These are phyloP conservation scores for Galeopterus variegatus DNA, from an alignment of 2,113 vertebrate species.

Conservation along the genomic window DNA sequence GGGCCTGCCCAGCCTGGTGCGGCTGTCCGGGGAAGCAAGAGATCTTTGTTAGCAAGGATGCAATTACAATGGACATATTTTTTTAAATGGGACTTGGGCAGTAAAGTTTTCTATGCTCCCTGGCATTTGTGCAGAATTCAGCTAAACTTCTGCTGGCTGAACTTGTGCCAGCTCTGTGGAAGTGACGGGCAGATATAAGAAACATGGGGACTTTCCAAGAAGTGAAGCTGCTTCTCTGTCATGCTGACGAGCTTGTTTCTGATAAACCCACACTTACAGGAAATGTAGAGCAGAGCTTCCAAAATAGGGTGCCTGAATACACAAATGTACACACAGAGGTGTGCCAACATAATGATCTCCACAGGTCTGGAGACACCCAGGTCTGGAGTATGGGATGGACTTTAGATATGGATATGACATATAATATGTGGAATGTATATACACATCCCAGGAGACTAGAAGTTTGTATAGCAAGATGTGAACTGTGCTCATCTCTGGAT, in stretches of 20 bases:
- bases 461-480: background rate
- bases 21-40: background rate
- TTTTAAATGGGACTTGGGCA: background rate
- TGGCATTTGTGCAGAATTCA: background rate
- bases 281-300: background rate
- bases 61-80: background rate
- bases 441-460: background rate
- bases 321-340: background rate
- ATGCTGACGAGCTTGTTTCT: rapidly evolving
- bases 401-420: background rate
- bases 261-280: background rate
- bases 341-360: background rate
- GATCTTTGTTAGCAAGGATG: background rate
- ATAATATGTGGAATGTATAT: background rate
- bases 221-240: background rate
- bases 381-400: background rate
- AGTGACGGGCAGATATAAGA: constrained; percentile 4
- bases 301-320: too few species aligned
- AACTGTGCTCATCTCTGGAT: background rate
- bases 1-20: background rate
- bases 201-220: constrained; percentile 9
- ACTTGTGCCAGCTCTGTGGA: background rate
- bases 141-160: background rate
- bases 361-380: background rate
- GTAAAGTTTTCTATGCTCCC: background rate